A percentile compares a stretch with the other conserved stretches of the same genome.
Conservation (phyloP, 1,140 invertebrate genomes). For the Brachionus asplanchnoidis region DNA sequence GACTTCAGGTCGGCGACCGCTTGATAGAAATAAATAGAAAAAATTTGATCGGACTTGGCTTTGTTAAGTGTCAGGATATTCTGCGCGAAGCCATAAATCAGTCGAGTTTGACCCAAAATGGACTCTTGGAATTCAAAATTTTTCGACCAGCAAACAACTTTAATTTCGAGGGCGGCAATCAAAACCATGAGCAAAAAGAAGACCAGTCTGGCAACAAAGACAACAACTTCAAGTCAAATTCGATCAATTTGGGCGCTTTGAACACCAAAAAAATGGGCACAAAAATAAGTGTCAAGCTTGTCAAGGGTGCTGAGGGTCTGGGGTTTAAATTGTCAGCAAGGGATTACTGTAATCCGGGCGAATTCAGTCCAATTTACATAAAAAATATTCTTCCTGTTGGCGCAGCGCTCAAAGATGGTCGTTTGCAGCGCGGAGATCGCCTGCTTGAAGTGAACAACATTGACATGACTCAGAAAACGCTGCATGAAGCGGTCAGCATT, state of each 20-base stretch:
- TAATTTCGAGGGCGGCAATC: not conserved
- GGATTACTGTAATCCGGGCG: conserved; percentile 62
- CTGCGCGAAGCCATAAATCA: conserved; percentile 68
- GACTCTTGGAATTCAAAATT: conserved; percentile 17
- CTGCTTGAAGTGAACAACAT: conserved; percentile 75
- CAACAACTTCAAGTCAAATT: not conserved
- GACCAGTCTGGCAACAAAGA: not conserved
- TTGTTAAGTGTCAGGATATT: conserved; percentile 69
- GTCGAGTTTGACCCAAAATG: conserved; percentile 45
- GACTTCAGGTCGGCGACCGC: conserved; percentile 71
- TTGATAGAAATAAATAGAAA: conserved; percentile 82
- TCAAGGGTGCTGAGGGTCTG: conserved; percentile 63
- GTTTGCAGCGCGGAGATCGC: conserved; percentile 83
- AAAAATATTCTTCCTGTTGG: conserved; percentile 96
- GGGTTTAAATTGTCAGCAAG: conserved; percentile 94
- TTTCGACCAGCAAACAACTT: not conserved
- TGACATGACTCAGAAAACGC: conserved; percentile 83
- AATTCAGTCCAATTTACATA: conserved; percentile 91
- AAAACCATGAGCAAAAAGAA: not conserved
- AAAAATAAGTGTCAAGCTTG: conserved; percentile 35
- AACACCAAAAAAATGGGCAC: conserved; percentile 35
- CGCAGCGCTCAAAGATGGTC: conserved; percentile 86
- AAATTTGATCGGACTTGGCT: conserved; percentile 67
- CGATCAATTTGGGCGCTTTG: conserved; percentile 40
- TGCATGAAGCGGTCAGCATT: conserved; percentile 81